Base-by-base conservation (phyloP, 2,113 vertebrate genomes). In the Oryzias celebensis region DNA sequence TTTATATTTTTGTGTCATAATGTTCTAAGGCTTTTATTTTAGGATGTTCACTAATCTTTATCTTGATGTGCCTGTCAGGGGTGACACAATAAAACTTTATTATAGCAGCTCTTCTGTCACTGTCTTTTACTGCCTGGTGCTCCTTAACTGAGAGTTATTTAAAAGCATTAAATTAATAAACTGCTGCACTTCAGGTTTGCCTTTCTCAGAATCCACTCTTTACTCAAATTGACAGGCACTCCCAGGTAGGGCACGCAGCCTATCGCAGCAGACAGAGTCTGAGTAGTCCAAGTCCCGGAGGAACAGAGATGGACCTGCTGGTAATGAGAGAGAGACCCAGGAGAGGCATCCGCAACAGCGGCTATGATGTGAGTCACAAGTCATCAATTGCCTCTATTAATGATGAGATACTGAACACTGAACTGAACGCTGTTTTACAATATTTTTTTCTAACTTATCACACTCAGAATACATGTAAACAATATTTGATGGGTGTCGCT, bases 291-390 rank as follows among this genome's bases (percentile, higher is more conserved):
- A 98, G 96, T 72, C 96, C 96, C 1, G 97, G 96, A 65, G 97
- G 96, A 78, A 99, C 96, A 0, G 97, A 99, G 86, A 98, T 99
- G 96, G 97, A 99, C 91, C 94, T 99, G 67, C 93, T 99, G 49
- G 97, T 99, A 73, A 97, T 96, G 73, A 93, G 95, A 71, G 96
- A 99, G 77, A 91, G 95, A 83, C 95, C 96, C 1, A 92, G 95
- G 15, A 96, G 95, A 84, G 97, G 96, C 58, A 99, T 98, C 55
- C 91, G 95, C 1, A 99, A 99, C 91, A 98, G 94, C 3, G 97
- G 97, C 77, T 99, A 99, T 7, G 97, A 99, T 2, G 97, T 98
- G 78, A 95, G 97, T 94, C 71, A 43, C 44, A 22, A 50, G 49
- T 57, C 13, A 44, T 52, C 51, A 42, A 36, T 43, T 15, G 58